Percentiles rank a stretch among this genome's conserved stretches.
Evolutionary conservation across 2,797 vertebrate genomes (phyloP).

Genomic region (Heterohyrax brucei): DNA sequence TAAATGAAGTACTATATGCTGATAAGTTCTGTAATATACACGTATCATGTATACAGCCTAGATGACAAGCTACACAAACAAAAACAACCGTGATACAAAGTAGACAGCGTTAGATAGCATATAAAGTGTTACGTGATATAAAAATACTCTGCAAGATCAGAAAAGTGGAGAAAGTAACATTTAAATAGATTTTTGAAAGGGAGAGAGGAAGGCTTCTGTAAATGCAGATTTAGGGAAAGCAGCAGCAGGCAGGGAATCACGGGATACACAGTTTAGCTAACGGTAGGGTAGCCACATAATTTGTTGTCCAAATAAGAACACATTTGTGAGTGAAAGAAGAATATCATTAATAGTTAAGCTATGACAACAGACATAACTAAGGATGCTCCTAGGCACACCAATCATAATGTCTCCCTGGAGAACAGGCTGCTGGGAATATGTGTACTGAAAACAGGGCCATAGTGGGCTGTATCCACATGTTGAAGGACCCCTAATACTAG

Average conservation of each 20-base stretch:
- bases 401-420: not conserved
- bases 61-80: not conserved
- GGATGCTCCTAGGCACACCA: not conserved
- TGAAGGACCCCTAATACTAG: not conserved
- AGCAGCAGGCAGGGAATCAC: not conserved
- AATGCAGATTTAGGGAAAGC: not conserved
- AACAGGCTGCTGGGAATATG: not conserved
- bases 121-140: not conserved
- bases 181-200: not conserved
- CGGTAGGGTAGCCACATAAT: not conserved
- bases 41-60: not conserved
- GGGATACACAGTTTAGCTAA: not conserved
- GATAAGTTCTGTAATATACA: not conserved
- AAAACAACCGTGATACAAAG: not conserved
- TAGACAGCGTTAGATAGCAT: not conserved
- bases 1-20: not conserved
- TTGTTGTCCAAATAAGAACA: not conserved
- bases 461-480: not conserved
- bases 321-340: constrained; percentile 11
- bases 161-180: not conserved
- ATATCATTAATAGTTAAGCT: too few species aligned
- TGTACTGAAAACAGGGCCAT: not conserved
- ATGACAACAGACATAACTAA: not conserved
- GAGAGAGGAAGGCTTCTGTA: not conserved
- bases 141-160: not conserved